Evolutionary conservation across 2,888 invertebrate genomes (phyloP).

Genomic region (Athalia circularis): DNA sequence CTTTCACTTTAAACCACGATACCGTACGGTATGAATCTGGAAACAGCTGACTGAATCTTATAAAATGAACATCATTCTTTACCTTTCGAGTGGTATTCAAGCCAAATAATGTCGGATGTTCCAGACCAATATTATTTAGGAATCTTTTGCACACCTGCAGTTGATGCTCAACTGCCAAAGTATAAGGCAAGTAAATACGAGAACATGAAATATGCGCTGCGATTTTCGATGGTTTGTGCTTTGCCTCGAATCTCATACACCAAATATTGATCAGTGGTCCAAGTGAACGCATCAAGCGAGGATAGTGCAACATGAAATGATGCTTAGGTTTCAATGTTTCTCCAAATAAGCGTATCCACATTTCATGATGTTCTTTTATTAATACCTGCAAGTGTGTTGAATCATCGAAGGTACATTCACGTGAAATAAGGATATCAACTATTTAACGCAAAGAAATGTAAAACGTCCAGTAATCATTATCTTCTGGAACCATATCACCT

Average conservation of each 20-base stretch:
- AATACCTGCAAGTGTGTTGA: slow-evolving; percentile 41
- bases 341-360: slow-evolving; percentile 44
- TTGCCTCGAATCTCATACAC: slow-evolving; percentile 49
- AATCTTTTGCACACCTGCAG: slow-evolving; percentile 1
- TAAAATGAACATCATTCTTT: neutral
- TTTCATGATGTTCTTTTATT: slow-evolving; percentile 8
- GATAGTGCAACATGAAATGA: slow-evolving; percentile 50
- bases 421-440: slow-evolving; percentile 47
- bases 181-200: slow-evolving; percentile 43
- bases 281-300: slow-evolving; percentile 41
- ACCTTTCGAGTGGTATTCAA: neutral
- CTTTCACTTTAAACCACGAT: neutral
- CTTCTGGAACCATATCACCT: slow-evolving; percentile 22
- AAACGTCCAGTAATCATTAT: slow-evolving; percentile 48
- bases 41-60: neutral
- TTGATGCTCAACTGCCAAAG: slow-evolving; percentile 45
- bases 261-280: slow-evolving; percentile 47
- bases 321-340: slow-evolving; percentile 49
- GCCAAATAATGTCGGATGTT: neutral
- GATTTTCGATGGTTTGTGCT: slow-evolving; percentile 44
- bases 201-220: slow-evolving; percentile 45
- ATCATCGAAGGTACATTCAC: slow-evolving; percentile 45
- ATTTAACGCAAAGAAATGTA: slow-evolving; percentile 48
- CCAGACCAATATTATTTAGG: neutral
- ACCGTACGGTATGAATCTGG: neutral